Percentiles rank a stretch among this genome's conserved stretches.
These are phyloP conservation scores for Protaetia brevitarsis DNA, from an alignment of 1,140 invertebrate genomes.

Conservation along the genomic window DNA sequence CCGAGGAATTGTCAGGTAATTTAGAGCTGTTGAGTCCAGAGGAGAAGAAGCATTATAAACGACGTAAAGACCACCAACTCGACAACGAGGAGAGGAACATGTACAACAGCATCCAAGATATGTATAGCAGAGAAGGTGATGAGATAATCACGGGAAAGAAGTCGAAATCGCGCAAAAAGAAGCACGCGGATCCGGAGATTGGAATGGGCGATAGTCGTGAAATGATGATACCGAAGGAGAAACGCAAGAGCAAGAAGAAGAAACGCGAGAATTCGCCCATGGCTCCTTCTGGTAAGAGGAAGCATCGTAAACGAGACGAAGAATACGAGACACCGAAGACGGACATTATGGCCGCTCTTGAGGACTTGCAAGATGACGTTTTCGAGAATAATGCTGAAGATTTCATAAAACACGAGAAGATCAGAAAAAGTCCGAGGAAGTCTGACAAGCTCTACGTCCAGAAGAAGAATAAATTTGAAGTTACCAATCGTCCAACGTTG, in stretches of 20 bases:
- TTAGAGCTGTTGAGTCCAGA: constrained; percentile 47
- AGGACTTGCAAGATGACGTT: constrained; percentile 48
- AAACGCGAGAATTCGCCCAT: constrained; percentile 43
- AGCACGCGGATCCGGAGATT: constrained; percentile 35
- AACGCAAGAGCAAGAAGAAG: constrained; percentile 46
- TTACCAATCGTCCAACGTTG: constrained; percentile 12
- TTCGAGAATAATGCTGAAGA: constrained; percentile 44
- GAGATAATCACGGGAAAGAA: constrained; percentile 42
- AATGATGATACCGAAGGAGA: constrained; percentile 48
- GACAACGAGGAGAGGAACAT: constrained; percentile 45
- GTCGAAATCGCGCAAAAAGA: constrained; percentile 43
- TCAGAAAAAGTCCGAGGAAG: constrained; percentile 41
- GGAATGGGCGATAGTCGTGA: constrained; percentile 48
- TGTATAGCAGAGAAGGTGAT: constrained; percentile 40
- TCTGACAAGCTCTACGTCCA: constrained; percentile 46
- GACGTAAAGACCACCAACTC: constrained; percentile 43
- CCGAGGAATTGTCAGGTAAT: constrained; percentile 48
- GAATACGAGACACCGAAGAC: constrained; percentile 43
- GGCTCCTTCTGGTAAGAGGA: constrained; percentile 34
- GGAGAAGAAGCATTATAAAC: constrained; percentile 44
- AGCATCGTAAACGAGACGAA: constrained; percentile 45
- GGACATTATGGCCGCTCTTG: constrained; percentile 44
- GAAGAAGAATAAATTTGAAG: constrained; percentile 45
- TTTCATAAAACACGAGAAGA: constrained; percentile 36
- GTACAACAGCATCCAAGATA: constrained; percentile 46